phyloP scores from a whole-genome alignment of 2,888 invertebrate genomes.

The Callyntrura sp. region DNA sequence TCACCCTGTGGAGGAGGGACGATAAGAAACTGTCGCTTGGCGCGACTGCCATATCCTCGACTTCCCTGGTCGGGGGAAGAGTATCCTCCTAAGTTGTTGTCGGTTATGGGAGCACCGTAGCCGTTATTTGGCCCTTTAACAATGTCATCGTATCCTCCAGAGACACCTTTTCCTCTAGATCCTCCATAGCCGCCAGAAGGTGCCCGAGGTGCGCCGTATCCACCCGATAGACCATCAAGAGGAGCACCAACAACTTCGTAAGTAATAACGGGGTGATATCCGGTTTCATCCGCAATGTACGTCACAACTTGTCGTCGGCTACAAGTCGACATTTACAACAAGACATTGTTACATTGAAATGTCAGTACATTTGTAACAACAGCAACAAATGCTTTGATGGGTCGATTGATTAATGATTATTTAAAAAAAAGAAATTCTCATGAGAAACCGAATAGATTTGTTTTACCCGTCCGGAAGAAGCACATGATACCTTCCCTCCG shows the following conservation, averaged over 20 bases:
- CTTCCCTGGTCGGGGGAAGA: background rate
- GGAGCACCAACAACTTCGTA: conserved; percentile 72
- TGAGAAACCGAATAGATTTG: background rate
- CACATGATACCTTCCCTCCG: conserved; percentile 80
- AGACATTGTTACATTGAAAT: background rate
- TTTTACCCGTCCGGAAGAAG: conserved; percentile 78
- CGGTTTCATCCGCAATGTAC: conserved; percentile 79
- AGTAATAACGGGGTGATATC: conserved; percentile 80
- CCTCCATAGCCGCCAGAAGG: conserved; percentile 32
- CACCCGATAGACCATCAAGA: conserved; percentile 23
- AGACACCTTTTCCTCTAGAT: background rate
- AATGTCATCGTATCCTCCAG: conserved; percentile 29
- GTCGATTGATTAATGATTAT: background rate
- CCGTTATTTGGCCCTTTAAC: conserved; percentile 6
- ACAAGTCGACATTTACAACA: no score
- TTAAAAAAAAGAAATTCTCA: background rate
- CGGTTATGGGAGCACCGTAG: conserved; percentile 40
- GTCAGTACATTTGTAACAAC: no score
- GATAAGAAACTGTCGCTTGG: conserved; percentile 59
- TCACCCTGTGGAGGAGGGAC: background rate
- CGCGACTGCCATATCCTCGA: conserved; percentile 44
- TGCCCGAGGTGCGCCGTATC: background rate
- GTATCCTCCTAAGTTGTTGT: conserved; percentile 47
- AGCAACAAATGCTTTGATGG: no score
- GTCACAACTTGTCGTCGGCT: conserved; percentile 76